phyloP scores from a whole-genome alignment of 2,113 vertebrate species.

The Rousettus leschenaultii region DNA sequence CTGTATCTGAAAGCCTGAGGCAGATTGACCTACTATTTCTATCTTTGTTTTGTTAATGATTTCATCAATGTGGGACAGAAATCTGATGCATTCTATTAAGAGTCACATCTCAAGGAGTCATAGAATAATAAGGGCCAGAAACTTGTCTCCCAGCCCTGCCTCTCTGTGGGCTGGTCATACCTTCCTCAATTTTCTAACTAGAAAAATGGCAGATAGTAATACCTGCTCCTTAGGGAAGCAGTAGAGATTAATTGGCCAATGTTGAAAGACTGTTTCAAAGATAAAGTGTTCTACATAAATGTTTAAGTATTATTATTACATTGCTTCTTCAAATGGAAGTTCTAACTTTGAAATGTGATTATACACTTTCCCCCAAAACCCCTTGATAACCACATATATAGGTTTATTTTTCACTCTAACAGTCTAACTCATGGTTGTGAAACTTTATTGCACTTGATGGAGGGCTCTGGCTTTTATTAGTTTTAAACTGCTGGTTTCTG shows the following conservation, averaged over 20 bases:
- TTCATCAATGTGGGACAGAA: background rate
- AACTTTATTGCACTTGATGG: conserved; percentile 75
- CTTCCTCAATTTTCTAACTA: conserved; percentile 38
- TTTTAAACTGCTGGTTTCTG: conserved; percentile 77
- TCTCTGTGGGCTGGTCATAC: background rate
- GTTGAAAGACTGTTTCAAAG: conserved; percentile 42
- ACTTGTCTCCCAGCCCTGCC: background rate
- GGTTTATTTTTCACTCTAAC: conserved; percentile 75
- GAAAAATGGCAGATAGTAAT: conserved; percentile 51
- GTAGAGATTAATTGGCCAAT: conserved; percentile 58
- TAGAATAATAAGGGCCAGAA: background rate
- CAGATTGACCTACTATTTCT: background rate
- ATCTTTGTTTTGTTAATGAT: background rate
- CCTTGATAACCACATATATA: conserved; percentile 67
- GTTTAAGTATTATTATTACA: conserved; percentile 67
- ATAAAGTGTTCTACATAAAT: conserved; percentile 64
- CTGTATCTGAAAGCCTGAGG: background rate
- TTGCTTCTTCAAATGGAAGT: conserved; percentile 64
- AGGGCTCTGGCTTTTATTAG: conserved; percentile 72
- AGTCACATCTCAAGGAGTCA: background rate
- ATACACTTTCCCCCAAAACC: conserved; percentile 58
- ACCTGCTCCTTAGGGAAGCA: conserved; percentile 63
- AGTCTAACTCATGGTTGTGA: conserved; percentile 73
- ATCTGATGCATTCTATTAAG: background rate
- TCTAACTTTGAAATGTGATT: conserved; percentile 77